Base-by-base conservation (phyloP, 2,797 vertebrate genomes). In the Sebastes diploproa region DNA sequence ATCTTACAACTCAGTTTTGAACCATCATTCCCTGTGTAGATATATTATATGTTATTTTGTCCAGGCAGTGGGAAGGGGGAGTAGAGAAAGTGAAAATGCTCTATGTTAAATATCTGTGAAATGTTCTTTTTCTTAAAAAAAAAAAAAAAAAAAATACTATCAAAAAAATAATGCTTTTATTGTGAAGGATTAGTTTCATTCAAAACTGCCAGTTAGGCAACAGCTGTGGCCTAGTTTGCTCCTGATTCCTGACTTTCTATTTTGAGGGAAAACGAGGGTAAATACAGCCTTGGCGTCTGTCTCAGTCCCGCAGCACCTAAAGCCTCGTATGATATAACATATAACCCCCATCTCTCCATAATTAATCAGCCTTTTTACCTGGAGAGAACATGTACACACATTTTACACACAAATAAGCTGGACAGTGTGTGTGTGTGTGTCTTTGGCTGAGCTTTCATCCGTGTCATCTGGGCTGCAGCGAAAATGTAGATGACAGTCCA, bases 301-400 rank as follows among this genome's bases (percentile, higher is more conserved):
- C 42, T 29, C 52, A 78, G 75, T 72, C 34, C 67, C 42, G 23
- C 72, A 62, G 67, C 60, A 65, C 59, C n/a, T 34, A 27, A 68
- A 64, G 20, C 36, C 65, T 34, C 11, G 64, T 34, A 22, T 8
- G 32, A 65, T 36, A 61, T 30, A 79, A 75, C 54, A 42, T 42
- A 42, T 42, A 42, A 42, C 29, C 74, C 14, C 46, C 14, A 4
- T n/a, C 52, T 13, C 27, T 58, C 13, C 32, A 56, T 62, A 72
- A 68, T n/a, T 75, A 83, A 83, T 70, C 74, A 67, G 72, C 72
- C 42, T 75, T 76, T 85, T 76, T 34, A 81, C 72, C 75, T 81
- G 65, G 42, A 46, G n/a, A 59, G 27, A 81, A 74, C 65, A 70
- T 56, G 23, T 11, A 34, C 27, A 25, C 32, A 60, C 32, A 54